phyloP scores from a whole-genome alignment of 2,113 vertebrate genomes.

The Scalopus aquaticus region DNA sequence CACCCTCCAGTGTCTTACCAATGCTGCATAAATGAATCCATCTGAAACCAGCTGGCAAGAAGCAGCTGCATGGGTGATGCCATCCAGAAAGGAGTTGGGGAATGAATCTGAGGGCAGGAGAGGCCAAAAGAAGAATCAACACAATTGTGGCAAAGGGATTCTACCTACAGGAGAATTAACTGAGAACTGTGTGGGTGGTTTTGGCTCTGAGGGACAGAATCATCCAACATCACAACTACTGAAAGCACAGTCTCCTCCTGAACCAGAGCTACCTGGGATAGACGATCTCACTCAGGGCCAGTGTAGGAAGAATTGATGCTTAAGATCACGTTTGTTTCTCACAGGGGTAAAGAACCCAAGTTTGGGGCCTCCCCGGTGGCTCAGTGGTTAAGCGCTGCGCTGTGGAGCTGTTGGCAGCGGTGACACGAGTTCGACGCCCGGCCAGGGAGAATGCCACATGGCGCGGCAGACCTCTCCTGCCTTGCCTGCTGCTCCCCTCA shows the following conservation, averaged over 20 bases:
- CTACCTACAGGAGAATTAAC: background rate
- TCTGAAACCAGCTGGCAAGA: background rate
- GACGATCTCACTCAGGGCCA: too few species aligned
- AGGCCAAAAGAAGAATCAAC: background rate
- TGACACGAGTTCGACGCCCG: too few species aligned
- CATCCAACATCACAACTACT: background rate
- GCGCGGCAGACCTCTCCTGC: too few species aligned
- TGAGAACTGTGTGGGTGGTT: background rate
- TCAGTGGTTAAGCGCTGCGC: too few species aligned
- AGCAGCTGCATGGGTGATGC: background rate
- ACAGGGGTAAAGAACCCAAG: rapidly evolving
- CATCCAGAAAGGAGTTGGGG: background rate
- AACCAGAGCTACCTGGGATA: rapidly evolving
- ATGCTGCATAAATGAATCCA: background rate
- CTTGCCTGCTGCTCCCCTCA: too few species aligned
- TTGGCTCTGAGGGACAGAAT: background rate
- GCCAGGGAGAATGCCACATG: too few species aligned
- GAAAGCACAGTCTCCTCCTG: background rate
- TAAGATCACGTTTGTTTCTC: background rate
- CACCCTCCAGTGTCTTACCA: background rate
- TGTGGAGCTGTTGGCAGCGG: too few species aligned
- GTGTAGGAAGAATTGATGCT: background rate
- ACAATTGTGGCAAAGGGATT: background rate
- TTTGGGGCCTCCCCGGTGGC: too few species aligned
- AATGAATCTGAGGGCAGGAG: background rate